These are phyloP conservation scores for Allophyes oxyacanthae DNA, from an alignment of 2,888 invertebrate species.

Conservation along the genomic window DNA sequence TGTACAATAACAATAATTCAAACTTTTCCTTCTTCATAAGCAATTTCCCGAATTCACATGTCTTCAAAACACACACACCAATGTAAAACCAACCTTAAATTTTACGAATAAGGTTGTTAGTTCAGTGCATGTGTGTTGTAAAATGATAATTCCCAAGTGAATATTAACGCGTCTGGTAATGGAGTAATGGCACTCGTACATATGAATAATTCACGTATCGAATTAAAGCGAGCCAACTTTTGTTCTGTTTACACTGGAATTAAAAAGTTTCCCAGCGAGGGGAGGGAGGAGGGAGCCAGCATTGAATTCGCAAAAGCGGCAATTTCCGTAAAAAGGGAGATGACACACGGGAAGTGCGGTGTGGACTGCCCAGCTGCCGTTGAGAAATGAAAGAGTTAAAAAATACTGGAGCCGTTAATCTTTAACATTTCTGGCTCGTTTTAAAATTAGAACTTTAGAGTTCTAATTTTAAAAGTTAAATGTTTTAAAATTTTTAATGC, in stretches of 20 bases:
- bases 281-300: conserved; percentile 21
- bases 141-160: conserved; percentile 63
- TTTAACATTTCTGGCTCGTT: not conserved
- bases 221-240: conserved; percentile 67
- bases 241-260: conserved; percentile 69
- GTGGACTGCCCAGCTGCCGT: conserved; percentile 31
- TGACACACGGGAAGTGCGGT: conserved; percentile 45
- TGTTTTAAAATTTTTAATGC: no score
- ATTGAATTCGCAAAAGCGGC: conserved; percentile 60
- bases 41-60: conserved; percentile 63
- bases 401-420: conserved; percentile 3
- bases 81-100: conserved; percentile 25
- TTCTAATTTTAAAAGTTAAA: not conserved
- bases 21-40: conserved; percentile 63
- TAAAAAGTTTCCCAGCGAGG: conserved; percentile 60
- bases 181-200: conserved; percentile 66
- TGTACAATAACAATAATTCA: conserved; percentile 63
- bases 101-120: conserved; percentile 25
- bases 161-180: conserved; percentile 68
- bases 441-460: conserved; percentile 11
- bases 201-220: conserved; percentile 72
- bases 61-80: conserved; percentile 41
- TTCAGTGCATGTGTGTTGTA: conserved; percentile 24
- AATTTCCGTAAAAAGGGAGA: conserved; percentile 54
- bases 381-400: conserved; percentile 8